phyloP scores from a whole-genome alignment of 2,888 invertebrate genomes.

The Caenorhabditis uteleia region DNA sequence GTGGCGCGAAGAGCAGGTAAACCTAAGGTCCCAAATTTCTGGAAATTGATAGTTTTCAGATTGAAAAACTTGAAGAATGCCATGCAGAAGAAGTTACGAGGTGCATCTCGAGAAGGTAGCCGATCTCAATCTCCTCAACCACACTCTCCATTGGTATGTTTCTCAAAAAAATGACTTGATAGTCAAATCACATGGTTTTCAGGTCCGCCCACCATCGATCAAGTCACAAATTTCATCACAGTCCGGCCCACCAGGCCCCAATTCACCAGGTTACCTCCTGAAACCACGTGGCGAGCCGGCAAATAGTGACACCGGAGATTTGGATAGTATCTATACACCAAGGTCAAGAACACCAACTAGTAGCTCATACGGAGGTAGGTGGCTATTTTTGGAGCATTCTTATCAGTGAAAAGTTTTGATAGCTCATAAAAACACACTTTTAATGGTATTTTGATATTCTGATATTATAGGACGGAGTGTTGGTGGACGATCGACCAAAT shows the following conservation, averaged over 20 bases:
- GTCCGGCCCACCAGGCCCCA: constrained; percentile 66
- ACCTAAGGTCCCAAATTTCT: background rate
- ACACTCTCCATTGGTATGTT: constrained; percentile 61
- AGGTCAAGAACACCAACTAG: constrained; percentile 55
- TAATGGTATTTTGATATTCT: background rate
- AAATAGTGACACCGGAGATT: constrained; percentile 64
- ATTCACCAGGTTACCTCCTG: constrained; percentile 65
- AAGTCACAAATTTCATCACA: constrained; percentile 67
- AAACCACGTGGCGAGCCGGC: constrained; percentile 64
- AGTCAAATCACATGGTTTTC: background rate
- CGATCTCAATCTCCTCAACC: constrained; percentile 66
- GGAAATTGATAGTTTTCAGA: constrained; percentile 35
- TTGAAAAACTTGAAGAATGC: constrained; percentile 68
- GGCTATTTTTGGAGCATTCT: too few species aligned
- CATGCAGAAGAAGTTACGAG: constrained; percentile 66
- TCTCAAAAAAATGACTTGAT: background rate
- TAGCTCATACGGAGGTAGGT: constrained; percentile 54
- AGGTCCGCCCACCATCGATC: constrained; percentile 68
- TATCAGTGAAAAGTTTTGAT: too few species aligned
- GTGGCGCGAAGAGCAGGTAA: constrained; percentile 51
- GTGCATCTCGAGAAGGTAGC: constrained; percentile 62
- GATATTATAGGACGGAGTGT: constrained; percentile 53
- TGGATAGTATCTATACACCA: constrained; percentile 64
- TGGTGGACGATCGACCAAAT: constrained; percentile 67
- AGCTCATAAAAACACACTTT: background rate